phyloP scores from a whole-genome alignment of 2,113 vertebrate genomes.

The Nycticryphes semicollaris region DNA sequence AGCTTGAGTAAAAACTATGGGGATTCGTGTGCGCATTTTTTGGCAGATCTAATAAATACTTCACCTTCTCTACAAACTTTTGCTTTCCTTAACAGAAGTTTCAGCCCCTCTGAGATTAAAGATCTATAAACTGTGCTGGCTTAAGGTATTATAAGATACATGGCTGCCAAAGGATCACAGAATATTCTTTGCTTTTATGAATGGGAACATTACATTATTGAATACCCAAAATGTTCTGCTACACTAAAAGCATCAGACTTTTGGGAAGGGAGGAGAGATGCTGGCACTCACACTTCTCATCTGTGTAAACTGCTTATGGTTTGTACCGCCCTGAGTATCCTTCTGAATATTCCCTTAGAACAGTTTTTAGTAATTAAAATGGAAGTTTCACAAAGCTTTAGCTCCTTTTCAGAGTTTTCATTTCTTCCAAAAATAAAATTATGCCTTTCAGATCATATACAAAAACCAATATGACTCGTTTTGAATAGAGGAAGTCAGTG shows the following conservation, averaged over 20 bases:
- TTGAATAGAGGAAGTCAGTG: background rate
- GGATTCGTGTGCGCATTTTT: background rate
- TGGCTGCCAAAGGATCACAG: background rate
- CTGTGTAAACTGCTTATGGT: background rate
- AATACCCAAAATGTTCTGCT: background rate
- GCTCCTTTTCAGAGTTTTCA: background rate
- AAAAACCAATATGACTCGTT: background rate
- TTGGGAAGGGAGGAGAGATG: background rate
- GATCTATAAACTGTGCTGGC: background rate
- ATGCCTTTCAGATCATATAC: rapidly evolving
- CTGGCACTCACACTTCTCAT: background rate
- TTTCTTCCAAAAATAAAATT: background rate
- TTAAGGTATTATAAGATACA: background rate
- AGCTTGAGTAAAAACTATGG: background rate
- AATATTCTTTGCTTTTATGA: background rate
- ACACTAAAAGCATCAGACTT: background rate
- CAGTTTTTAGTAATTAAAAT: background rate
- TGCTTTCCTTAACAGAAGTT: background rate
- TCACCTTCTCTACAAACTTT: background rate
- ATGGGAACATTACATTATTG: background rate
- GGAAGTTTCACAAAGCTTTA: background rate
- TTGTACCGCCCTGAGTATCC: background rate
- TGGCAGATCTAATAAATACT: background rate
- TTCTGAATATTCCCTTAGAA: background rate
- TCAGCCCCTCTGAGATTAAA: background rate